phyloP scores from a whole-genome alignment of 2,888 invertebrate species.

The Trachelus stipa region DNA sequence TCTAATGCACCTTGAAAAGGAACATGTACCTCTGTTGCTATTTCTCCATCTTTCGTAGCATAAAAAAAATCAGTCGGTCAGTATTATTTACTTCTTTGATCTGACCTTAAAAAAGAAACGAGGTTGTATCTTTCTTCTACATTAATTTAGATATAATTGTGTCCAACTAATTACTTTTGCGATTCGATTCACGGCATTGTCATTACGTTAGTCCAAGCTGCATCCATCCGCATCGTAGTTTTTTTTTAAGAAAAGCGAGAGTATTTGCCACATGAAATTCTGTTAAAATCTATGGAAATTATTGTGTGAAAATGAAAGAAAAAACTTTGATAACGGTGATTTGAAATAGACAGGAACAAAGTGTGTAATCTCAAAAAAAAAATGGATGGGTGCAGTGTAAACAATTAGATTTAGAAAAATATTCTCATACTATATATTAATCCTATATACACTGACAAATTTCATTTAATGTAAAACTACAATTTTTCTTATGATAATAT shows the following conservation, averaged over 20 bases:
- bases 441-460: background rate
- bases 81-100: constrained; percentile 37
- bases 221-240: background rate
- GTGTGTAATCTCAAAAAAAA: background rate
- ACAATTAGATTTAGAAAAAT: constrained; percentile 18
- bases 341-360: background rate
- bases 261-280: background rate
- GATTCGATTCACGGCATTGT: constrained; percentile 5
- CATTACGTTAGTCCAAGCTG: background rate
- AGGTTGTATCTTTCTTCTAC: constrained; percentile 13
- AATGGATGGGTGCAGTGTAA: constrained; percentile 25
- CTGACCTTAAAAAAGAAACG: constrained; percentile 28
- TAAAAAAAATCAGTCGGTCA: constrained; percentile 26
- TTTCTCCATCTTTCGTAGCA: background rate
- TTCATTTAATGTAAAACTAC: background rate
- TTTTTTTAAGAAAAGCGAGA: background rate
- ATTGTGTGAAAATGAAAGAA: background rate
- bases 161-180: constrained; percentile 1
- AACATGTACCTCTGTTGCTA: background rate
- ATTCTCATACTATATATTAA: constrained; percentile 6
- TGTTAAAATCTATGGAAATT: background rate
- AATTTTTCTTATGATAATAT: background rate
- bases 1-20: background rate
- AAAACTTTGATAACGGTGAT: background rate
- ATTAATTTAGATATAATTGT: background rate